phyloP scores from a whole-genome alignment of 2,888 invertebrate genomes.

The Aporophyla nigra region DNA sequence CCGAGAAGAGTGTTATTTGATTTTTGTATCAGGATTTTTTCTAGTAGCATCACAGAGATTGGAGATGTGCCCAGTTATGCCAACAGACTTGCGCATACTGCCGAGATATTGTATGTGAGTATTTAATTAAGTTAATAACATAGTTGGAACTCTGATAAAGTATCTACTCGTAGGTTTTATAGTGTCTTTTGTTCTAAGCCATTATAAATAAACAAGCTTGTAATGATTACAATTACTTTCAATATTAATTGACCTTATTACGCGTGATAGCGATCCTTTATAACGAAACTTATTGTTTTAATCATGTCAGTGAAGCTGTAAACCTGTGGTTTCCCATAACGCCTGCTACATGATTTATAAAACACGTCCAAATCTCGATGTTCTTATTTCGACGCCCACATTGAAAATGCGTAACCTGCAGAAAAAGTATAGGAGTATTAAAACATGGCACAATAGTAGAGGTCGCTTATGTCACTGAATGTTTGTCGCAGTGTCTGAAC shows the following conservation, averaged over 20 bases:
- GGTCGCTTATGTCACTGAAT: background rate
- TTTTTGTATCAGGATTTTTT: background rate
- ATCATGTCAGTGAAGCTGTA: slow-evolving; percentile 47
- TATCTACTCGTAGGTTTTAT: background rate
- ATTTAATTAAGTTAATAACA: background rate
- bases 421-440: background rate
- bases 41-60: background rate
- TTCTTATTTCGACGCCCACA: slow-evolving; percentile 8
- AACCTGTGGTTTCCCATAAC: slow-evolving; percentile 33
- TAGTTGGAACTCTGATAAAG: background rate
- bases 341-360: background rate
- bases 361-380: background rate
- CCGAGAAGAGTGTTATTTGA: too few species aligned
- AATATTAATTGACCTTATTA: background rate
- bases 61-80: too few species aligned
- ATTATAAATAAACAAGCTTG: background rate
- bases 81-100: background rate
- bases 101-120: too few species aligned
- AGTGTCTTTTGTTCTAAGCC: slow-evolving; percentile 35
- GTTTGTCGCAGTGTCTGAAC: background rate
- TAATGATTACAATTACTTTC: slow-evolving; percentile 25
- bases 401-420: background rate
- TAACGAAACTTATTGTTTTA: slow-evolving; percentile 47
- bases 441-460: background rate
- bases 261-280: slow-evolving; percentile 35